A percentile compares a stretch with the other conserved stretches of the same genome.
phyloP scores from a whole-genome alignment of 2,888 invertebrate species.

The Oscheius sp. region DNA sequence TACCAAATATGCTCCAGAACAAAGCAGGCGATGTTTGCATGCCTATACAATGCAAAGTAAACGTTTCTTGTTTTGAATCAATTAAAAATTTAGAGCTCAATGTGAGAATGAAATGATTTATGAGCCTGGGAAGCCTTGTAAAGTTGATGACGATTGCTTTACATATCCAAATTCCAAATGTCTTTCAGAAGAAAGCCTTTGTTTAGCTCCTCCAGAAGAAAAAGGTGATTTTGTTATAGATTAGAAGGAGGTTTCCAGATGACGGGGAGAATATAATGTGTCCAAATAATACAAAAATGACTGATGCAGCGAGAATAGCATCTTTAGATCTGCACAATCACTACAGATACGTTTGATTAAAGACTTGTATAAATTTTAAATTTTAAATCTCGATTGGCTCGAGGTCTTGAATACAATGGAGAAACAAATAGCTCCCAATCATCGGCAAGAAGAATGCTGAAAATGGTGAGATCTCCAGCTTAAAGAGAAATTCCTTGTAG shows the following conservation, averaged over 20 bases:
- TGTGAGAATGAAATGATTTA: constrained; percentile 50
- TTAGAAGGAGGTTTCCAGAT: constrained; percentile 18
- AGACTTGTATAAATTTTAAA: constrained; percentile 13
- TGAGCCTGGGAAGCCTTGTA: constrained; percentile 45
- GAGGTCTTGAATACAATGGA: constrained; percentile 49
- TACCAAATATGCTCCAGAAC: constrained; percentile 38
- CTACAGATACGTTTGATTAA: constrained; percentile 33
- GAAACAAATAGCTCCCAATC: constrained; percentile 45
- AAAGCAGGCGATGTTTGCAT: constrained; percentile 43
- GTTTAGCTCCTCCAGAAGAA: constrained; percentile 35
- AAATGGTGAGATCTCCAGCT: constrained; percentile 37
- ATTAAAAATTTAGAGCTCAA: constrained; percentile 38
- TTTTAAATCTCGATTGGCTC: constrained; percentile 41
- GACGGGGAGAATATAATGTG: constrained; percentile 32
- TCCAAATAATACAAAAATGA: constrained; percentile 36
- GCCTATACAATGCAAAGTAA: constrained; percentile 49
- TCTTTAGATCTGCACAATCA: constrained; percentile 47
- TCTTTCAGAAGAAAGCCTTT: constrained; percentile 38
- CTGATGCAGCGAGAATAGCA: constrained; percentile 37
- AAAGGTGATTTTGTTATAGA: constrained; percentile 8
- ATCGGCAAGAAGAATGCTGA: constrained; percentile 44
- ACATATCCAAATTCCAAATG: constrained; percentile 52
- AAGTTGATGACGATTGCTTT: constrained; percentile 42
- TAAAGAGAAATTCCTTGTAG: constrained; percentile 8
- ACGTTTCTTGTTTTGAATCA: neutral